Base-by-base conservation (phyloP, 2,888 invertebrate genomes). In the Stratiomys singularior region DNA sequence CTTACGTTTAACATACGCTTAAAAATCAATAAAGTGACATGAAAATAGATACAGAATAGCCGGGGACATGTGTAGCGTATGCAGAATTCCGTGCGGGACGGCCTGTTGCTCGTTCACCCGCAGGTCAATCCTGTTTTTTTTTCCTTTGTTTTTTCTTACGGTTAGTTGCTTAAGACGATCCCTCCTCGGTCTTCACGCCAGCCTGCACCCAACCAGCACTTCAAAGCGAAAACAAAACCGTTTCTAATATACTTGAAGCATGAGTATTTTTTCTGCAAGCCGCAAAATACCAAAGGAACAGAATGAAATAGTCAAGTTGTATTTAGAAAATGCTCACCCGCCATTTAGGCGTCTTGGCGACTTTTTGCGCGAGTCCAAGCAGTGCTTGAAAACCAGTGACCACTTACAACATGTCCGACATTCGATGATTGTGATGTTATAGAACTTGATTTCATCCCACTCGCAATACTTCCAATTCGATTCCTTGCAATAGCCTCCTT, bases 61-160 rank as follows among this genome's bases (percentile, higher is more conserved):
- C 23, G 11, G 58, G 1, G 9, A 67, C 46, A 67, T 67, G 67
- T 67, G 44, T 44, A 44, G 46, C 23, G 1, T 71, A 71, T 71
- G 52, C 71, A 47, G 71, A 71, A 71, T 67, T 67, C 67, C 67
- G 67, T 23, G 44, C 11, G 23, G 79, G 77, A 77, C 79, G 79
- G 77, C 79, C 79, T 79, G 79, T 79, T 79, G 52, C 52, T 52
- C 52, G 79, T 72, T 79, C 79, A 78, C 77, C 77, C 79, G 76
- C 79, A 79, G 79, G 77, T 79, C 79, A 79, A 67, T 66, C 67
- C 37, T 74, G 74, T n/a, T n/a, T n/a, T n/a, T n/a, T n/a, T n/a
- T n/a, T n/a, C n/a, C n/a, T n/a, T n/a, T n/a, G 72, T 77, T 77
- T 67, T n/a, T 18, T 28, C 37, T 11, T 27, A n/a, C n/a, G 27